Percentiles rank a stretch among this genome's conserved stretches.
Conservation (phyloP, 2,797 vertebrate genomes). For the Centropyge bicolor region DNA sequence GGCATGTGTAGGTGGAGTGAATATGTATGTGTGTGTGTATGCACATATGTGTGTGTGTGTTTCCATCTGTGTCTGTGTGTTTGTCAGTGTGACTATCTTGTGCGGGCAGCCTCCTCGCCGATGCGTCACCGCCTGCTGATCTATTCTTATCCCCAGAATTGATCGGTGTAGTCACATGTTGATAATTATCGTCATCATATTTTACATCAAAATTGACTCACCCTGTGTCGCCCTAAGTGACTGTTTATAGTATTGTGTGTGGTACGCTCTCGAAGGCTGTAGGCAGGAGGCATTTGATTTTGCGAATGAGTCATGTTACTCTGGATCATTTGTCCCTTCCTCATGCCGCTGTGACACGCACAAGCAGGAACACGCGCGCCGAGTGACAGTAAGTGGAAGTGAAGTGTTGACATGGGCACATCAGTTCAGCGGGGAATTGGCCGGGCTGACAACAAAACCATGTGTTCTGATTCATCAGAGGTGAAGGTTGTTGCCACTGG, state of each 20-base stretch:
- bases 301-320: slow-evolving; percentile 69
- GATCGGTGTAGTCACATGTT: slow-evolving; percentile 19
- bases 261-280: slow-evolving; percentile 29
- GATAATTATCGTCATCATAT: slow-evolving; percentile 22
- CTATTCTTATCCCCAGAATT: slow-evolving; percentile 14
- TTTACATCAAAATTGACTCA: slow-evolving; percentile 56
- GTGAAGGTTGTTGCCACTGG: slow-evolving; percentile 40
- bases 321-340: slow-evolving; percentile 40
- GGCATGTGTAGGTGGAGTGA: slow-evolving; percentile 63
- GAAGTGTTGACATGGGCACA: slow-evolving; percentile 43
- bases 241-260: slow-evolving; percentile 43
- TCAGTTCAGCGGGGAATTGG: slow-evolving; percentile 29
- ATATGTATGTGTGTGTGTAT: slow-evolving; percentile 6
- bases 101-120: slow-evolving; percentile 3
- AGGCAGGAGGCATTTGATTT: slow-evolving; percentile 58
- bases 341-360: slow-evolving; percentile 36
- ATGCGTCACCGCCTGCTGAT: slow-evolving; percentile 32
- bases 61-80: neutral
- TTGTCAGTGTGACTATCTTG: slow-evolving; percentile 2
- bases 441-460: slow-evolving; percentile 24
- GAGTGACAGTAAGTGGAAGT: slow-evolving; percentile 49
- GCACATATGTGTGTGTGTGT: neutral
- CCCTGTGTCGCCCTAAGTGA: neutral
- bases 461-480: slow-evolving; percentile 51
- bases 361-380: slow-evolving; percentile 18